These are phyloP conservation scores for Acipenser oxyrinchus DNA, from an alignment of 2,797 vertebrate genomes.

Conservation along the genomic window DNA sequence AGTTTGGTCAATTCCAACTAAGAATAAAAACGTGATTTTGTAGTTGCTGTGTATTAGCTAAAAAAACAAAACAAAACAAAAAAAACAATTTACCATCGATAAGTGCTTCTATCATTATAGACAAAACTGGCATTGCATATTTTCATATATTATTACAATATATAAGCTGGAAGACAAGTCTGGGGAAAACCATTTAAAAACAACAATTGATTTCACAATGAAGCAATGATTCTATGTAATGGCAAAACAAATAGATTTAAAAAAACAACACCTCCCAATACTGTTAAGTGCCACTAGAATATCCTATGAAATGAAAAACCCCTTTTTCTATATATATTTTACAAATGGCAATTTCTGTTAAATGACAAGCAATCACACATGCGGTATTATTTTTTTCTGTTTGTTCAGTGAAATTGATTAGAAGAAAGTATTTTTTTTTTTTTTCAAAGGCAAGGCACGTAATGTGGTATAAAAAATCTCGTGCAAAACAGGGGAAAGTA, in stretches of 20 bases:
- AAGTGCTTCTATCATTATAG: conserved; percentile 11
- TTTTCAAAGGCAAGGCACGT: conserved; percentile 96
- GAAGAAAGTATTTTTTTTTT: conserved; percentile 63
- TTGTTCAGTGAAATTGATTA: conserved; percentile 61
- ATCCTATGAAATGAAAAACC: conserved; percentile 12
- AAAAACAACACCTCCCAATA: conserved; percentile 20
- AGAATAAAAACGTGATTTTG: conserved; percentile 13
- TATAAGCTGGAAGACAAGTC: conserved; percentile 53
- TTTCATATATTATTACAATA: conserved; percentile 34
- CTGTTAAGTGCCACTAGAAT: conserved; percentile 22
- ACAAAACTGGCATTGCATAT: conserved; percentile 49
- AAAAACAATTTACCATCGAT: conserved; percentile 2
- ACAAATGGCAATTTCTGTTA: conserved; percentile 41
- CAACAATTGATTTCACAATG: conserved; percentile 15
- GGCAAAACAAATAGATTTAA: conserved; percentile 21
- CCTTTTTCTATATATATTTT: conserved; percentile 17
- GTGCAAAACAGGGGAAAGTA: conserved; percentile 79
- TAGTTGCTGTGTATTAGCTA: neutral
- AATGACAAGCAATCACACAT: conserved; percentile 69
- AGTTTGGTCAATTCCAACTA: conserved; percentile 32
- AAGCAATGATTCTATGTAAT: conserved; percentile 26
- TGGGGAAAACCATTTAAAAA: conserved; percentile 15
- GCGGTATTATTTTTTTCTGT: conserved; percentile 55
- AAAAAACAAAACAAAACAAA: neutral
- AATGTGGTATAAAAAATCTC: conserved; percentile 87